These are phyloP conservation scores for Cyclura pinguis DNA, from an alignment of 2,797 vertebrate species.

Conservation along the genomic window DNA sequence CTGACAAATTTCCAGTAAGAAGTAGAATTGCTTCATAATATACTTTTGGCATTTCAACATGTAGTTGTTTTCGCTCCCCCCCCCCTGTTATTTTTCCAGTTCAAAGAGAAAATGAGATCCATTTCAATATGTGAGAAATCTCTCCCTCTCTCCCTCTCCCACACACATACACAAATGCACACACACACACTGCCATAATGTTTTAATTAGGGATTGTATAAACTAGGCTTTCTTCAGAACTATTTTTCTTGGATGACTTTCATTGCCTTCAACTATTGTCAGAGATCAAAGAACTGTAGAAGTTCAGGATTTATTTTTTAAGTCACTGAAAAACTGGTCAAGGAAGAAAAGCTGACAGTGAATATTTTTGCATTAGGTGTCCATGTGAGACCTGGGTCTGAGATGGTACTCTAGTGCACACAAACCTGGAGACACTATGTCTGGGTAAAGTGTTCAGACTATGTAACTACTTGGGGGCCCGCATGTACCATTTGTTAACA, in stretches of 20 bases:
- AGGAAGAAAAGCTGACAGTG: not conserved
- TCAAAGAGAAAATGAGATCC: conserved; percentile 11
- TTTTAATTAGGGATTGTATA: not conserved
- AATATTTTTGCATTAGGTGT: not conserved
- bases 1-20: conserved; percentile 56
- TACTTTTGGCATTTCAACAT: not conserved
- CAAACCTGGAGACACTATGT: not conserved
- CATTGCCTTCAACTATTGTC: not conserved
- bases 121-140: rapidly evolving
- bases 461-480: not conserved
- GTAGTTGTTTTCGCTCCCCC: not conserved
- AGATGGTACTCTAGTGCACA: not conserved
- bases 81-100: not conserved
- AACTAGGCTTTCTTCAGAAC: not conserved
- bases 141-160: not conserved
- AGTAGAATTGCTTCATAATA: conserved; percentile 27
- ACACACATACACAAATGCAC: too few species aligned
- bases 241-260: not conserved
- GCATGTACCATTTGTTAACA: not conserved
- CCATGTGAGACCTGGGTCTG: not conserved
- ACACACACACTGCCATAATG: not conserved
- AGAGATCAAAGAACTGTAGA: not conserved
- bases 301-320: too few species aligned
- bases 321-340: not conserved
- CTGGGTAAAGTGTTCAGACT: not conserved